Evolutionary conservation across 2,113 vertebrate species (phyloP).

Genomic region (Nerophis lumbriciformis): DNA sequence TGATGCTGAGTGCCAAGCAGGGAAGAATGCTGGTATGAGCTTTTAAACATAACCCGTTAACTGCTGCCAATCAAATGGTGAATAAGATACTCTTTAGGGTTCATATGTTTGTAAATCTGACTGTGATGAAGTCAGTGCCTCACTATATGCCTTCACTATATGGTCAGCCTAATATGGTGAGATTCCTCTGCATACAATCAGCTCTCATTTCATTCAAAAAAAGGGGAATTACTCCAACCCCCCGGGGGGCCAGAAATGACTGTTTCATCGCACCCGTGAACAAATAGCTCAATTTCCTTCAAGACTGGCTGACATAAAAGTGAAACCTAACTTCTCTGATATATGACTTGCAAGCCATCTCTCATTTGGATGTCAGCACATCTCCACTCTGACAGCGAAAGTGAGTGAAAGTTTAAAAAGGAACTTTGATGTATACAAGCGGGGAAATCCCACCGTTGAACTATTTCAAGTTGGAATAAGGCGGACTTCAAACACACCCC

Average conservation of each 20-base stretch:
- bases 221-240: neutral
- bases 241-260: neutral
- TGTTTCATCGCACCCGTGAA: neutral
- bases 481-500: slow-evolving; percentile 12
- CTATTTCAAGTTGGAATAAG: slow-evolving; percentile 24
- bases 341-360: slow-evolving; percentile 22
- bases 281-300: slow-evolving; percentile 5
- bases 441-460: slow-evolving; percentile 50
- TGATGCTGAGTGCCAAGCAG: too few species aligned
- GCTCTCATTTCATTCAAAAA: neutral
- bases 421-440: slow-evolving; percentile 47
- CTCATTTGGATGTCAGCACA: slow-evolving; percentile 30
- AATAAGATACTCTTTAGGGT: too few species aligned
- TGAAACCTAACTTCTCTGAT: slow-evolving; percentile 11
- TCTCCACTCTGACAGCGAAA: slow-evolving; percentile 10
- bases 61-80: too few species aligned
- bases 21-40: too few species aligned
- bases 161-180: too few species aligned
- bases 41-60: too few species aligned
- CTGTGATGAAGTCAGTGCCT: too few species aligned
- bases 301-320: slow-evolving; percentile 2
- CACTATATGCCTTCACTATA: too few species aligned
- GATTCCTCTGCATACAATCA: neutral
- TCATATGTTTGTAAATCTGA: too few species aligned
- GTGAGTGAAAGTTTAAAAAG: slow-evolving; percentile 3